A percentile compares a stretch with the other conserved stretches of the same genome.
phyloP scores from a whole-genome alignment of 2,888 invertebrate genomes.

The Lasioglossum morio region DNA sequence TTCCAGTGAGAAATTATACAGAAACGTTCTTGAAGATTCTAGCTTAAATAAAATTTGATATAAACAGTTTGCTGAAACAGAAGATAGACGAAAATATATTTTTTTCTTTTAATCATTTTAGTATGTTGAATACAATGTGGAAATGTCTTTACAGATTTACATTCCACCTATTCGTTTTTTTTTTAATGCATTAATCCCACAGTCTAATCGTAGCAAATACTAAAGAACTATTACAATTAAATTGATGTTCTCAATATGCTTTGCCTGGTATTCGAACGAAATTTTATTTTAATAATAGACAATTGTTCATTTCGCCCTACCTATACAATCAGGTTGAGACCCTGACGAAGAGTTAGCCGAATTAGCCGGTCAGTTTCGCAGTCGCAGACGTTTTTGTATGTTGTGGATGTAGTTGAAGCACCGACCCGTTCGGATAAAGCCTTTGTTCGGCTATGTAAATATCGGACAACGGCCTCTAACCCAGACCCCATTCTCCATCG shows the following conservation, averaged over 20 bases:
- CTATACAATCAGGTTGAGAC: not conserved
- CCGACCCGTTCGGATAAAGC: conserved; percentile 12
- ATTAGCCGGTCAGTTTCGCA: not conserved
- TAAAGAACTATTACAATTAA: too few relatives aligned
- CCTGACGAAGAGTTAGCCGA: not conserved
- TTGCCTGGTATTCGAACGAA: too few relatives aligned
- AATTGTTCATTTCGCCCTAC: not conserved
- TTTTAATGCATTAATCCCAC: not conserved
- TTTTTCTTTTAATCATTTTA: not conserved
- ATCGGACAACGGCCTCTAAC: conserved; percentile 32
- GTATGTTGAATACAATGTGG: not conserved
- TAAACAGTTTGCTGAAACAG: not conserved
- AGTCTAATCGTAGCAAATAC: too few relatives aligned
- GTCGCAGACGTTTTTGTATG: not conserved
- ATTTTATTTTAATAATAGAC: not conserved
- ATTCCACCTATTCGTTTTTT: too few relatives aligned
- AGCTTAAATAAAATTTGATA: not conserved
- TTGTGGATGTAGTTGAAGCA: not conserved
- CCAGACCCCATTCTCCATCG: conserved; percentile 8
- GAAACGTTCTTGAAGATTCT: not conserved
- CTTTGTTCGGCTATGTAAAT: conserved; percentile 53
- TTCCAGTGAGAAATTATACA: not conserved
- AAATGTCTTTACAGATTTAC: not conserved
- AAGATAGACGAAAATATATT: not conserved
- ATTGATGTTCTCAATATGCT: too few relatives aligned